phyloP scores from a whole-genome alignment of 2,113 vertebrate species.

The Crypturellus undulatus region DNA sequence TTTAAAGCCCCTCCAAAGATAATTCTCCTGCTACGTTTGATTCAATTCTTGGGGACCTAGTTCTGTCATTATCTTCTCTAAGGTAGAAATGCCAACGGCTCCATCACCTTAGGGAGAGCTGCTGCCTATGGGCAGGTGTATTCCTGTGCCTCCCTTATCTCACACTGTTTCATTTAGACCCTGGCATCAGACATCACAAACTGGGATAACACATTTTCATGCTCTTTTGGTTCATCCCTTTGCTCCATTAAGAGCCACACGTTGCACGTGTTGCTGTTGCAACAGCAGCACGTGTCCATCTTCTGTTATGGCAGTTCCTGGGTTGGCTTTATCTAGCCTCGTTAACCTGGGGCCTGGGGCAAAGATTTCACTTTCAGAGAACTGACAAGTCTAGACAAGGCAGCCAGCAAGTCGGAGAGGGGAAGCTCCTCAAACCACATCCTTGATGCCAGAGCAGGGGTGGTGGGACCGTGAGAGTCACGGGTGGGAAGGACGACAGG shows the following conservation, averaged over 20 bases:
- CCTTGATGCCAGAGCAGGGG: accelerated
- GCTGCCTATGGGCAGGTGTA: neutral
- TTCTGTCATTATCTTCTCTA: no score
- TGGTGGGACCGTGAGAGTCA: no score
- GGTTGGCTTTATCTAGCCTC: neutral
- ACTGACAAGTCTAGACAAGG: neutral
- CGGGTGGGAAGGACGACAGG: neutral
- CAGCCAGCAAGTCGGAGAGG: neutral
- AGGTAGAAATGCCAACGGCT: neutral
- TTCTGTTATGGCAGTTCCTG: accelerated
- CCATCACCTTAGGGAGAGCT: neutral
- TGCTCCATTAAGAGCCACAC: no score
- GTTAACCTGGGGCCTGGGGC: neutral
- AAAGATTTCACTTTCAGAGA: neutral
- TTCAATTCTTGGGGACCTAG: neutral
- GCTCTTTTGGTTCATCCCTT: neutral
- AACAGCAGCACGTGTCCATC: neutral
- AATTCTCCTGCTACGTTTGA: neutral
- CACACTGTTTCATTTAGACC: neutral
- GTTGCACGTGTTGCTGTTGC: neutral
- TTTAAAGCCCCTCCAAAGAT: neutral
- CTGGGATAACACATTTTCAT: neutral
- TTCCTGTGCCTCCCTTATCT: neutral
- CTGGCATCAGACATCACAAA: neutral
- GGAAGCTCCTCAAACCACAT: neutral